These are phyloP conservation scores for Lagria hirta DNA, from an alignment of 2,888 invertebrate species.

Conservation along the genomic window DNA sequence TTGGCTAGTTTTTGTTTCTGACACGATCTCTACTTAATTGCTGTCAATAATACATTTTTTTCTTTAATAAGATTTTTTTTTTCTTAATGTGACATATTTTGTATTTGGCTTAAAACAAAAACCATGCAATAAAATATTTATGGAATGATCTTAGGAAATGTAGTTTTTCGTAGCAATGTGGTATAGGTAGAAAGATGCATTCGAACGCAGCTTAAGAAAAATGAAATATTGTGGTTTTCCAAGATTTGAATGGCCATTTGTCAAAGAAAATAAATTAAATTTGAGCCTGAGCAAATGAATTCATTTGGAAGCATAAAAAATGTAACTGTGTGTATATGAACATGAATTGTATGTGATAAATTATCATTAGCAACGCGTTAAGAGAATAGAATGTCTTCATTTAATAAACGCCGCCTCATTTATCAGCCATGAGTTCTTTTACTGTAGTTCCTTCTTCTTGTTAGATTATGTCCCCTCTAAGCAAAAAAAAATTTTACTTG, in stretches of 20 bases:
- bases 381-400: slow-evolving; percentile 52
- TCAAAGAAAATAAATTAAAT: slow-evolving; percentile 27
- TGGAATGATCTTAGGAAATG: no score
- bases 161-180: no score
- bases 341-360: slow-evolving; percentile 46
- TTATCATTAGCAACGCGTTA: slow-evolving; percentile 51
- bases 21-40: no score
- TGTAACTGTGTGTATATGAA: slow-evolving; percentile 43
- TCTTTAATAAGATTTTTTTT: no score
- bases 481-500: slow-evolving; percentile 13
- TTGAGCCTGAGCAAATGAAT: slow-evolving; percentile 27
- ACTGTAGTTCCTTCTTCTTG: slow-evolving; percentile 14
- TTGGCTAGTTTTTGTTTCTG: no score
- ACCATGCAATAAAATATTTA: no score
- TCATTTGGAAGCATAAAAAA: slow-evolving; percentile 39
- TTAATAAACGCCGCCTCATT: slow-evolving; percentile 49
- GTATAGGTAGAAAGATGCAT: no score
- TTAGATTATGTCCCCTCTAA: slow-evolving; percentile 9
- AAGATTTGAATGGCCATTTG: slow-evolving; percentile 25
- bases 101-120: no score
- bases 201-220: no score
- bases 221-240: slow-evolving; percentile 20
- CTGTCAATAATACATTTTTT: no score
- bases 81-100: no score
- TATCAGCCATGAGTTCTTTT: slow-evolving; percentile 43